Percentiles rank a stretch among this genome's conserved stretches.
These are phyloP conservation scores for Tineola bisselliella DNA, from an alignment of 2,888 invertebrate species.

Conservation along the genomic window DNA sequence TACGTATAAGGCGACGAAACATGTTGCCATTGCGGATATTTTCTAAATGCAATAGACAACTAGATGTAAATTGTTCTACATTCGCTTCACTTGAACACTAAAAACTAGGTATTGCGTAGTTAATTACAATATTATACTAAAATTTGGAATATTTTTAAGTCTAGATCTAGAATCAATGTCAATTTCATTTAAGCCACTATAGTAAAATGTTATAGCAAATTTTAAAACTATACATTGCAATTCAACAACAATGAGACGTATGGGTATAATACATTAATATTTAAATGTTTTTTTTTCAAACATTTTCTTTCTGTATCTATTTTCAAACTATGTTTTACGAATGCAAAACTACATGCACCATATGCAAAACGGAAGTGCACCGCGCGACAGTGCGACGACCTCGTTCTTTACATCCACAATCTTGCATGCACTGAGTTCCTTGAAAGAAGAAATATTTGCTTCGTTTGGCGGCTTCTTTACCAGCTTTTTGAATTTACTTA, in stretches of 20 bases:
- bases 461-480: neutral
- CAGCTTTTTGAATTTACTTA: too few relatives aligned
- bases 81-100: neutral
- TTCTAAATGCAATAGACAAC: neutral
- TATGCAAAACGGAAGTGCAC: neutral
- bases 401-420: neutral
- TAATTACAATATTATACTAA: too few relatives aligned
- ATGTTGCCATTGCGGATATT: neutral
- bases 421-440: neutral
- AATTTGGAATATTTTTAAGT: too few relatives aligned
- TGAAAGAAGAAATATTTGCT: neutral
- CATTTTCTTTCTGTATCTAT: neutral
- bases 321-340: neutral
- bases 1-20: neutral
- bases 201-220: too few relatives aligned
- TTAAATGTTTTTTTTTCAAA: too few relatives aligned
- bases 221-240: too few relatives aligned
- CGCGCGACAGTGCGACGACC: constrained; percentile 3
- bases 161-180: too few relatives aligned
- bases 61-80: neutral
- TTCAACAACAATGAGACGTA: too few relatives aligned
- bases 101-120: too few relatives aligned
- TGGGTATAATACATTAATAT: too few relatives aligned
- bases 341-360: neutral
- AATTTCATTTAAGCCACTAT: too few relatives aligned